Evolutionary conservation across 2,888 invertebrate species (phyloP), one percentile per base, ranked within the genome.

Genomic region (Doris montereyensis): DNA sequence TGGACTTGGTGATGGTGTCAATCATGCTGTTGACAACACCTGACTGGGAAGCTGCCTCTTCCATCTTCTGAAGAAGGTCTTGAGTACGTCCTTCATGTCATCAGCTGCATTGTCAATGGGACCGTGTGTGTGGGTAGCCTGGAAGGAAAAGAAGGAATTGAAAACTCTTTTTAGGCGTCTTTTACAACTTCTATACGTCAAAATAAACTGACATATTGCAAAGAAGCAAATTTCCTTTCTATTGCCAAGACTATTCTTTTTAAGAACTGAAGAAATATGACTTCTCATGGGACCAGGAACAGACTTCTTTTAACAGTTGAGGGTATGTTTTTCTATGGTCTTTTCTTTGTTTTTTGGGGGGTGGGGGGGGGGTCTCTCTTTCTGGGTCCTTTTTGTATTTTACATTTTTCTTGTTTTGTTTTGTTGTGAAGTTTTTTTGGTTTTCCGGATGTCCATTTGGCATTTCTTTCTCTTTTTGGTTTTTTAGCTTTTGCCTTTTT

Each of bases 21-120:
- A 98, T 95, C 81, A 98, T 94, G 0, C 96, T 95, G 0, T 95
- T 95, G 0, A 97, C 96, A 73, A 97, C 95, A 1, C 98, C 98
- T 34, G 96, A 95, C 87, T 96, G 96, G 0, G 97, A 95, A 30
- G 96, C 95, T 67, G 89, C 88, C 76, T 91, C 90, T 81, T 91
- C 96, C 79, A 97, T 93, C 17, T 95, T 95, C 77, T 94, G 93
- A 79, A 95, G 93, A 84, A 99, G 93, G 90, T 98, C 91, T 79
- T 94, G 93, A 98, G 93, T 0, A 97, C 95, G 82, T 96, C 95
- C 83, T 95, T 95, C 65, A 96, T 94, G 60, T 94, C 94, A 81
- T 94, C 94, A 57, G 95, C 94, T 68, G 95, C 94, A 77, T 97
- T 96, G 84, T 97, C 97, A 60, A 98, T 94, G 81, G 95, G 95